Conservation (phyloP, 2,797 vertebrate species). For the Rhabdophis nuchalis region DNA sequence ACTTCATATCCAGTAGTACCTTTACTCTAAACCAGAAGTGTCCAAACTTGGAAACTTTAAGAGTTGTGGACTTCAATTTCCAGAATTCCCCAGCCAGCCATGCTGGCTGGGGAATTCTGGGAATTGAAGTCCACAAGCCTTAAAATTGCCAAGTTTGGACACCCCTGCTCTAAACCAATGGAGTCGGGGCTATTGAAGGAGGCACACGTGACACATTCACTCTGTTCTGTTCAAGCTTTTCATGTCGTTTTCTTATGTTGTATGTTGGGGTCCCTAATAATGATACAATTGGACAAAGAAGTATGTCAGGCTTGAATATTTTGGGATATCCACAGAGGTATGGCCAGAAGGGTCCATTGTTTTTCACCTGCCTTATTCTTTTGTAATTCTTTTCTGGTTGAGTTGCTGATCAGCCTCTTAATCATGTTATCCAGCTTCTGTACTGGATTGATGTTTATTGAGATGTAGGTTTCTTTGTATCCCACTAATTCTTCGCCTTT, state of each 20-base stretch:
- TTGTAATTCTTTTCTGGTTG: neutral
- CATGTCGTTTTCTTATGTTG: neutral
- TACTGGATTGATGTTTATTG: neutral
- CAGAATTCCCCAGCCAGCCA: too few species aligned
- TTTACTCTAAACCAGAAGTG: too few species aligned
- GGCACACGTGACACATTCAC: too few species aligned
- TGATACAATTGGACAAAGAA: neutral
- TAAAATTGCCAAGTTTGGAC: too few species aligned
- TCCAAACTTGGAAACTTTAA: too few species aligned
- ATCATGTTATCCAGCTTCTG: neutral
- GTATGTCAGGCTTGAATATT: neutral
- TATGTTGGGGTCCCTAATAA: neutral
- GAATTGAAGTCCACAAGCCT: too few species aligned
- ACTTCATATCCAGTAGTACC: too few species aligned
- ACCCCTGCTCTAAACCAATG: too few species aligned
- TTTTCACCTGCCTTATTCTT: neutral
- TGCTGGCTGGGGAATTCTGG: too few species aligned
- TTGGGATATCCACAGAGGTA: neutral
- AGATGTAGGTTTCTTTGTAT: neutral
- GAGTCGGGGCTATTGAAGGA: too few species aligned
- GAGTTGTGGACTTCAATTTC: too few species aligned
- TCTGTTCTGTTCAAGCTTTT: neutral
- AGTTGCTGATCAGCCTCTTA: neutral
- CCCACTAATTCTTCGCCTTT: neutral
- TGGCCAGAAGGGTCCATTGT: neutral